Percentiles rank a stretch among this genome's conserved stretches.
Conservation (phyloP, 2,888 invertebrate genomes). For the Thereva nobilitata region DNA sequence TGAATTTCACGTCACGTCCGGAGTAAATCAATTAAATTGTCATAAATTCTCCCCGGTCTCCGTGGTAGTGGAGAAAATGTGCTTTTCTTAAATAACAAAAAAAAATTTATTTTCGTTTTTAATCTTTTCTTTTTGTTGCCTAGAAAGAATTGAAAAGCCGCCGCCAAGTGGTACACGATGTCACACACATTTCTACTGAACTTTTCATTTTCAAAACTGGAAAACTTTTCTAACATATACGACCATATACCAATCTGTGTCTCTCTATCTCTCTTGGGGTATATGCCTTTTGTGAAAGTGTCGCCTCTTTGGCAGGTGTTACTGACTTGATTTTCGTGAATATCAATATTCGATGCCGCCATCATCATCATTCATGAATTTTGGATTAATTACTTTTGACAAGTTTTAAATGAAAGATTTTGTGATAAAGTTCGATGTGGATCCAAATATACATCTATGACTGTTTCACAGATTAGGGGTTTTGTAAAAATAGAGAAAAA, state of each 20-base stretch:
- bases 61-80: too few relatives aligned
- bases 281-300: slow-evolving; percentile 4
- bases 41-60: slow-evolving; percentile 49
- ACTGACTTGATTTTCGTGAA: not conserved
- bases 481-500: too few relatives aligned
- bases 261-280: not conserved
- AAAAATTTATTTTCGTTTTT: slow-evolving; percentile 1
- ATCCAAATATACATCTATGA: too few relatives aligned
- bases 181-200: too few relatives aligned
- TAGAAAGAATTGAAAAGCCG: too few relatives aligned
- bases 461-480: too few relatives aligned
- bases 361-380: slow-evolving; percentile 7
- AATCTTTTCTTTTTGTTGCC: slow-evolving; percentile 12
- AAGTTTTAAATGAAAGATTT: not conserved
- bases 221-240: slow-evolving; percentile 7
- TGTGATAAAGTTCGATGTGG: too few relatives aligned
- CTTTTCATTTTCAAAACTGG: too few relatives aligned
- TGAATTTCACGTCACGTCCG: slow-evolving; percentile 56
- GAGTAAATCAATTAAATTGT: slow-evolving; percentile 57
- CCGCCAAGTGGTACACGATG: too few relatives aligned
- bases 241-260: too few relatives aligned
- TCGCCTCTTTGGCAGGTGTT: slow-evolving; percentile 1
- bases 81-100: too few relatives aligned
- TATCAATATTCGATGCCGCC: slow-evolving; percentile 28
- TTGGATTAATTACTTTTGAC: slow-evolving; percentile 24